Conservation (phyloP, 2,797 vertebrate genomes). For the Smutsia gigantea region DNA sequence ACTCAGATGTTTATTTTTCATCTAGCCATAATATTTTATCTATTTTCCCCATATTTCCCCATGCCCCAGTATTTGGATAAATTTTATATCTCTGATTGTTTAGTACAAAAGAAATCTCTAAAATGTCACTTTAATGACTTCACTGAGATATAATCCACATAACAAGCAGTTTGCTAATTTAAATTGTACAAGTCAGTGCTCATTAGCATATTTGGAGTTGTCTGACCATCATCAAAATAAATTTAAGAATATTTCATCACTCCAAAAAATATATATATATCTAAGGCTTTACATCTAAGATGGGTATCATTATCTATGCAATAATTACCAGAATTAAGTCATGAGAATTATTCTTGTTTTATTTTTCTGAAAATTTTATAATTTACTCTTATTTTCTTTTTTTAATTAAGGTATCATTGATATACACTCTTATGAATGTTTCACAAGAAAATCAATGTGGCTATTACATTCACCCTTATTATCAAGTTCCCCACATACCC, state of each 20-base stretch:
- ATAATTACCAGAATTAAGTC: not conserved
- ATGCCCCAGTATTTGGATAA: not conserved
- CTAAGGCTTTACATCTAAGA: not conserved
- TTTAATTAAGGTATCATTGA: too few species aligned
- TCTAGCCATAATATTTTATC: not conserved
- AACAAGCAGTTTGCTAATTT: not conserved
- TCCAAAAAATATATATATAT: not conserved
- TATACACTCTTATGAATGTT: too few species aligned
- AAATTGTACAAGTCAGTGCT: not conserved
- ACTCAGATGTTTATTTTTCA: not conserved
- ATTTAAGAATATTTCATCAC: not conserved
- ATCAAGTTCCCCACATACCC: too few species aligned
- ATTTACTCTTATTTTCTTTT: not conserved
- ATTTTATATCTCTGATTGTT: not conserved
- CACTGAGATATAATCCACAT: not conserved
- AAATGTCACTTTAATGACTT: not conserved
- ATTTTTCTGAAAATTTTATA: not conserved
- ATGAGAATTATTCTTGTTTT: not conserved
- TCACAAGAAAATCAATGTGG: too few species aligned
- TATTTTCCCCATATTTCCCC: not conserved
- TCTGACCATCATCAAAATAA: not conserved
- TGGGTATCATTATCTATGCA: not conserved
- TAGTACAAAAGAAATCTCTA: not conserved
- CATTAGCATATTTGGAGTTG: not conserved
- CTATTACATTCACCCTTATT: too few species aligned